Evolutionary conservation across 1,140 invertebrate genomes (phyloP).

Genomic region (Onthophagus taurus): DNA sequence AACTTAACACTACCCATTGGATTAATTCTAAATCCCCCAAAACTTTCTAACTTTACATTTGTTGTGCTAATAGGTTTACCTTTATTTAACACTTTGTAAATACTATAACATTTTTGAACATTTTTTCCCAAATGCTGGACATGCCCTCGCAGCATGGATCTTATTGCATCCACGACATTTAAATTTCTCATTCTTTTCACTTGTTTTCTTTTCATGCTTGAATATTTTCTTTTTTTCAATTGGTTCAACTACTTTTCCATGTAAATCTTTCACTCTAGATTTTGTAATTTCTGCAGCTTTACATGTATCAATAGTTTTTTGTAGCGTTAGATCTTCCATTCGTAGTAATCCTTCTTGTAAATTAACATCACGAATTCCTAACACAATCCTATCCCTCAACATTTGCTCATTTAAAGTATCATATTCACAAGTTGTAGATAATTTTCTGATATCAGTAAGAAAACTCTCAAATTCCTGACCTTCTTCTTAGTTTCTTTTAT

Average conservation of each 20-base stretch:
- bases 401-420: constrained; percentile 22
- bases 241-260: constrained; percentile 7
- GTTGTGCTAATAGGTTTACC: not conserved
- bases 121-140: constrained; percentile 11
- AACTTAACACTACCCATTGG: not conserved
- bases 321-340: constrained; percentile 23
- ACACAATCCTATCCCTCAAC: constrained; percentile 28
- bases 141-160: constrained; percentile 5
- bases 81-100: no score
- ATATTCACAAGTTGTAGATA: constrained; percentile 25
- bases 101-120: no score
- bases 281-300: constrained; percentile 5
- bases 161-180: constrained; percentile 10
- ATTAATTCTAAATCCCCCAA: constrained; percentile 12
- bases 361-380: constrained; percentile 25
- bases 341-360: constrained; percentile 27
- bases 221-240: constrained; percentile 9
- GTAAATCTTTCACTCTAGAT: constrained; percentile 9
- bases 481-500: constrained; percentile 20
- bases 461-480: constrained; percentile 28
- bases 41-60: constrained; percentile 1
- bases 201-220: not conserved
- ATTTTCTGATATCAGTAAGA: constrained; percentile 22
- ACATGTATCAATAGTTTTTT: constrained; percentile 25
- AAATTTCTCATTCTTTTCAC: constrained; percentile 6